Evolutionary conservation across 2,797 vertebrate species (phyloP), one percentile per base, ranked within the genome.

Genomic region (Coccyzus lansbergi): DNA sequence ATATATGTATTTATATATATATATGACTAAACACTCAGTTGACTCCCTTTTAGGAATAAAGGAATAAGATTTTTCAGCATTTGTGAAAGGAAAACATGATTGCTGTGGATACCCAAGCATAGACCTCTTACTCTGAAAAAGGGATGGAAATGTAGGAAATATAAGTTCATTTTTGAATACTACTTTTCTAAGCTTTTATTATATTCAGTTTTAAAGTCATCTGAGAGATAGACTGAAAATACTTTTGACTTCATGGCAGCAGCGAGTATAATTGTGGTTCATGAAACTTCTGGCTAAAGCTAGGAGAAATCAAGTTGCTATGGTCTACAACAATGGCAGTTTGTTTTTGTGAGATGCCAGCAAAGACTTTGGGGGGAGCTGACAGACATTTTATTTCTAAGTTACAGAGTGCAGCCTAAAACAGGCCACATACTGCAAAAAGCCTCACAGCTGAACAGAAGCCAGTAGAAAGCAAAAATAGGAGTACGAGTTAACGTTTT

Each of bases 211-310:
- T 86, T 89, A 92, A 94, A 96, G 53, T 89, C 89, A 77, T 95
- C 83, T 81, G 70, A 94, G 95, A 95, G 95, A 84, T 95, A 94
- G 83, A 82, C 83, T 82, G 86, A 85, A 93, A 96, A 96, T 87
- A 93, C 64, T 96, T 96, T 60, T 91, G 90, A 96, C 90, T 95
- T 83, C 38, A 53, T 97, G 97, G 94, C 96, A 97, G 46, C 83
- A 86, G 51, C 74, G 84, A 85, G 89, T 97, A 91, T 96, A 97
- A 97, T 97, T 97, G 95, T 97, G 97, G 95, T 95, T 96, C 90
- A 48, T 92, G 80, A 93, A 97, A 95, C 67, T 75, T 95, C 65
- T 95, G 95, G 79, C 80, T 95, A 69, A 94, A 96, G 83, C 86
- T 91, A 94, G 91, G 80, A 94, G 92, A 94, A 97, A 96, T 96